Percentiles rank a stretch among this genome's conserved stretches.
Conservation (phyloP, 2,888 invertebrate species). For the Hirudinaria manillensis region DNA sequence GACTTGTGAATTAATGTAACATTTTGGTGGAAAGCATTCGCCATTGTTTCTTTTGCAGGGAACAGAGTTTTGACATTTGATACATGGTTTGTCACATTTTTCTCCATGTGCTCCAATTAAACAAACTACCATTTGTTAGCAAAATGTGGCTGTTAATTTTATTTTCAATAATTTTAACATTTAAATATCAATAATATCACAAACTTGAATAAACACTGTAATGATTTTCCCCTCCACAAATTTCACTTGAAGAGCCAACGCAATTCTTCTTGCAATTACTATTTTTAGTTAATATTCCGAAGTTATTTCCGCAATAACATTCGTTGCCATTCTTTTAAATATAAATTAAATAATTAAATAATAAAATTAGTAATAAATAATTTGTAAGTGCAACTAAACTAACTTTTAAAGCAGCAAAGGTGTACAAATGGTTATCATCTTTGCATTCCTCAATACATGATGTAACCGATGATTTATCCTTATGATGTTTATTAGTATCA, state of each 20-base stretch:
- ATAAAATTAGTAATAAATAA: neutral
- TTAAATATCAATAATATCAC: too few relatives aligned
- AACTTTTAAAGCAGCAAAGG: too few relatives aligned
- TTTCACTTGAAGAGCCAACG: neutral
- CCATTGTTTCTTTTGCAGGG: neutral
- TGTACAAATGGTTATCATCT: too few relatives aligned
- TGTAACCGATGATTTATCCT: too few relatives aligned
- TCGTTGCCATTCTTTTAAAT: neutral
- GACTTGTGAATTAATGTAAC: neutral
- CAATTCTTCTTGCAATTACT: neutral
- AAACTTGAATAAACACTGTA: conserved; percentile 12
- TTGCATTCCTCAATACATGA: too few relatives aligned
- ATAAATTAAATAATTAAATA: neutral
- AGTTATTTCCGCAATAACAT: neutral
- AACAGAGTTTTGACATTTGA: neutral
- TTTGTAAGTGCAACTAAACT: too few relatives aligned
- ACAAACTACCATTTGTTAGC: neutral
- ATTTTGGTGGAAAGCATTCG: neutral
- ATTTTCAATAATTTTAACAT: too few relatives aligned
- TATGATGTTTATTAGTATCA: too few relatives aligned
- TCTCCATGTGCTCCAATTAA: neutral
- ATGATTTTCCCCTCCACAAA: neutral
- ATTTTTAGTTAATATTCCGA: neutral
- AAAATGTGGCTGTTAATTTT: neutral
- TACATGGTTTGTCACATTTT: neutral